Evolutionary conservation across 1,140 invertebrate genomes (phyloP), one percentile per base, ranked within the genome.

Genomic region (Bradysia coprophila): DNA sequence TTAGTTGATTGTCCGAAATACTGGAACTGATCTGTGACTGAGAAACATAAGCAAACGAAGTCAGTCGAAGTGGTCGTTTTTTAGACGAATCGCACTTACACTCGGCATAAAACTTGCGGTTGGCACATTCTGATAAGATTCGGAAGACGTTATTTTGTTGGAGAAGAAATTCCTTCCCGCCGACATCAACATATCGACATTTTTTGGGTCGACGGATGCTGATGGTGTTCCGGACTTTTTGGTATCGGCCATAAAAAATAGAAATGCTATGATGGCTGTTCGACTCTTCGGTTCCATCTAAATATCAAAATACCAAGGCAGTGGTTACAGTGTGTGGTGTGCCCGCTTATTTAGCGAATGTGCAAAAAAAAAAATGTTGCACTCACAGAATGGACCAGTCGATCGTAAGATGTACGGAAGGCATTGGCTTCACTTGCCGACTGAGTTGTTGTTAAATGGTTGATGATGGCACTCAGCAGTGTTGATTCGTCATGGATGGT

Each of bases 171-270:
- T 36, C 6, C 33, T 9, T 42, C 41, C 16, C 13, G 21, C 21
- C 13, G 10, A 10, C 23, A 28, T 8, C 11, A 23, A 6, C 22
- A 11, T 43, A 10, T 19, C 21, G 19, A 6, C 28, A 22, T 34
- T 23, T 31, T 23, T 22, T 8, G n/a, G 15, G 36, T 2, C 11
- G 4, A 5, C 15, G 31, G 18, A 31, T 16, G 22, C 22, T 21
- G 33, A 28, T 20, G 24, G 33, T 38, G 43, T 48, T n/a, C 38
- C 41, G 5, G 34, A 18, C 2, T 34, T 39, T 40, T 46, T 41
- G 18, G 48, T 43, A 19, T 49, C 44, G n/a, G 48, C 44, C 48
- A 49, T 47, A 32, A 44, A 46, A 10, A 40, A 44, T 6, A 49
- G 39, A 41, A 49, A 49, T 36, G 48, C 46, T 39, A 49, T 31